These are phyloP conservation scores for Drosophila pachea DNA, from an alignment of 1,140 invertebrate species.

Conservation along the genomic window DNA sequence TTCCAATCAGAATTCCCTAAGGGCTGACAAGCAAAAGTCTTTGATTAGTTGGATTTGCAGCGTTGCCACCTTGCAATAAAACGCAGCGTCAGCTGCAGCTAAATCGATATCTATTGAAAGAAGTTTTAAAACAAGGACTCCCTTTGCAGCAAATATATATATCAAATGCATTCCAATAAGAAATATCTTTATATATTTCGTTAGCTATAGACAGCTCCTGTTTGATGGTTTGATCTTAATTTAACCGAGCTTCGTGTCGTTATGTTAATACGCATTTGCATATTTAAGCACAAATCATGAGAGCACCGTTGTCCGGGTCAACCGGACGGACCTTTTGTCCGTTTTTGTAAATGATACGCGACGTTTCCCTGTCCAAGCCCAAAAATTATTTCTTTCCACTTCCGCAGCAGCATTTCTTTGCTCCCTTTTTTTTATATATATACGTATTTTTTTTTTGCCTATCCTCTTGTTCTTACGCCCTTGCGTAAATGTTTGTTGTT, in stretches of 20 bases:
- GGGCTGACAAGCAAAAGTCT: not conserved
- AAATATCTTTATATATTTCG: not conserved
- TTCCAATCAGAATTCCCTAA: not conserved
- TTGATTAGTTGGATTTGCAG: not conserved
- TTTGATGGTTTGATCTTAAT: not conserved
- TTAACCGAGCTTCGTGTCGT: conserved; percentile 8
- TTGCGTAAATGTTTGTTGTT: conserved; percentile 45
- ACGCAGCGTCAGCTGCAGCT: not conserved
- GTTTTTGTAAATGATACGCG: conserved; percentile 42
- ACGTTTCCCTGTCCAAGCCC: conserved; percentile 27
- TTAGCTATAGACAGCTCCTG: no score
- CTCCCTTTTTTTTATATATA: conserved; percentile 1
- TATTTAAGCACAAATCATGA: conserved; percentile 27
- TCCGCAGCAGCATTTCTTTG: conserved; percentile 24
- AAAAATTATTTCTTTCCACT: conserved; percentile 53
- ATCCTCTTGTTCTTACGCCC: conserved; percentile 4
- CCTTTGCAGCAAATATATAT: not conserved
- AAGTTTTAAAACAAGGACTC: not conserved
- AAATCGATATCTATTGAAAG: not conserved
- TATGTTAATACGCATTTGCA: conserved; percentile 19
- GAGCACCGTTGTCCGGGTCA: conserved; percentile 6
- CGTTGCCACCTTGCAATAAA: conserved; percentile 3
- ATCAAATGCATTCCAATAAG: not conserved
- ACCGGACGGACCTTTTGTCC: conserved; percentile 23
- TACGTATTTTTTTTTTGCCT: conserved; percentile 10